Evolutionary conservation across 92 coral and sea anemone genomes (phyloP).

Genomic region (Porites rus): DNA sequence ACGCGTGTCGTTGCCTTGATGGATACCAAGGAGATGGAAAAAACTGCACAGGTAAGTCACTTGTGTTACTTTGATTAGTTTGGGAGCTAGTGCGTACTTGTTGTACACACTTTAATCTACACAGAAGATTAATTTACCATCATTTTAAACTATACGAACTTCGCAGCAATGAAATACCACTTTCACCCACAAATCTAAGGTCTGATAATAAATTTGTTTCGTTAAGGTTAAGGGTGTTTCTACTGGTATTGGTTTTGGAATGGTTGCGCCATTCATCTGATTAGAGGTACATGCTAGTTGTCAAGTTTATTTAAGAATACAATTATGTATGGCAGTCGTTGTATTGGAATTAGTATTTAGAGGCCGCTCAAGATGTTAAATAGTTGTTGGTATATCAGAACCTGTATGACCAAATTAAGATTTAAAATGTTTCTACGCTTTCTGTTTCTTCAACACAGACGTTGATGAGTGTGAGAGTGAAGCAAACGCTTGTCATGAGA

Average conservation of each 20-base stretch:
- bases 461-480: conserved; percentile 65
- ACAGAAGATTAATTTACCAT: not conserved
- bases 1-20: conserved; percentile 50
- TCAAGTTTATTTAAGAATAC: too few relatives aligned
- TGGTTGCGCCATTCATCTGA: too few relatives aligned
- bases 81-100: not conserved
- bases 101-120: not conserved
- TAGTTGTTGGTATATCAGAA: too few relatives aligned
- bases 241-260: too few relatives aligned
- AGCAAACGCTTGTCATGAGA: conserved; percentile 53
- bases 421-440: too few relatives aligned
- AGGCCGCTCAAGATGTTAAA: too few relatives aligned
- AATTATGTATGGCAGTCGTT: too few relatives aligned
- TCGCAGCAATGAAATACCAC: not conserved
- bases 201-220: too few relatives aligned
- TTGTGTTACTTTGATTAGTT: not conserved
- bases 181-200: not conserved
- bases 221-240: too few relatives aligned
- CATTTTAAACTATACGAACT: not conserved
- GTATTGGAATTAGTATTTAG: too few relatives aligned
- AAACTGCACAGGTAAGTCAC: conserved; percentile 32
- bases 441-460: conserved; percentile 33
- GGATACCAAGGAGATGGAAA: conserved; percentile 62
- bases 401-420: not conserved
- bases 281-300: too few relatives aligned